Evolutionary conservation across 2,888 invertebrate genomes (phyloP), one percentile per base, ranked within the genome.

Genomic region (Agriopis marginaria): DNA sequence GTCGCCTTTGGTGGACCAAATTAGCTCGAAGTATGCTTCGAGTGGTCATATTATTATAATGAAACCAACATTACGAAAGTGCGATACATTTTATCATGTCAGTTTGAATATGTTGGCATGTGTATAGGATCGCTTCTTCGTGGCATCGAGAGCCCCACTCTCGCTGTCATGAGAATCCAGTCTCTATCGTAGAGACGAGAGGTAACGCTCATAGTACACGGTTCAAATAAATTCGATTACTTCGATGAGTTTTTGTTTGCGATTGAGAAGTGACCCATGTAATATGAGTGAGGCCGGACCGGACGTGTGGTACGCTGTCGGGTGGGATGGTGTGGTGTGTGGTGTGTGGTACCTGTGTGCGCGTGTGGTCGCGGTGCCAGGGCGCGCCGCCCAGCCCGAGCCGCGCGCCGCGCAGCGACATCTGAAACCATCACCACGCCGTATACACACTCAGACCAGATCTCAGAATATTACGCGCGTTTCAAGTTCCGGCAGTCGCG

Each of bases 401-500:
- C 1, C 93, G 86, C 0, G 91, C 89, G 76, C 90, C 87, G 32
- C 93, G 90, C 23, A 90, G 83, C 11, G 93, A 90, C 92, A 92
- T 92, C 92, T 92, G 85, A 0, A 73, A 74, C 55, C 61, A 55
- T 51, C 59, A 44, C 58, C 55, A 14, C 17, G 14, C 51, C 11
- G 49, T 51, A 2, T 51, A 23, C 23, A 51, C 50, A 14, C 50
- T 23, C 10, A 9, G 17, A 23, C 50, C 51, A 23, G 10, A 10
- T 51, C 17, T 14, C 11, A 11, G n/a, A 12, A n/a, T n/a, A n/a
- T n/a, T 47, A 12, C 6, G 5, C 5, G 47, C 7, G n/a, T 47
- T n/a, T 12, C 47, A 45, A 12, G 9, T 49, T 6, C 6, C 45
- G 5, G 7, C 8, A n/a, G n/a, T 49, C 7, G 47, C 7, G 47